Evolutionary conservation across 2,797 vertebrate species (phyloP).

Genomic region (Hydrolagus colliei): DNA sequence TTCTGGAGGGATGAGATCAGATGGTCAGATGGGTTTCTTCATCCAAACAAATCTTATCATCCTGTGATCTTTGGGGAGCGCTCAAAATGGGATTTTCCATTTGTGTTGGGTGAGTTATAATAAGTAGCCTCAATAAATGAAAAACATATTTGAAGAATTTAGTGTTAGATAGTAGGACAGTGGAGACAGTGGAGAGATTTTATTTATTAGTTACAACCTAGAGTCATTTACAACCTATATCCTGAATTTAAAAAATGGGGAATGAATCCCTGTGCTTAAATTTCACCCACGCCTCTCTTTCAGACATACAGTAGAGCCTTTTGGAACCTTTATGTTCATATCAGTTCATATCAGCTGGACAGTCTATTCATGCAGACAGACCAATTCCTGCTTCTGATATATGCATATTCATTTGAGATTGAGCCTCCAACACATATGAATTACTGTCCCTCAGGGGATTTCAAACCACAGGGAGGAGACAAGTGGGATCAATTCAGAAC

Average conservation of each 20-base stretch:
- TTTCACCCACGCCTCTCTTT: neutral
- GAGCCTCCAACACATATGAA: neutral
- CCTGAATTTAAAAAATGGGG: neutral
- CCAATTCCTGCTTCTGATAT: neutral
- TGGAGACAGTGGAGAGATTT: neutral
- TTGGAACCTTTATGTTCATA: neutral
- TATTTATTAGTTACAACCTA: no score
- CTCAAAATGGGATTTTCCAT: neutral
- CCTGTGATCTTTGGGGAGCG: neutral
- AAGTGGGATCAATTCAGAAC: neutral
- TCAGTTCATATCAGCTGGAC: neutral
- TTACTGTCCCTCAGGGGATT: neutral
- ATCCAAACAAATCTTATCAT: neutral
- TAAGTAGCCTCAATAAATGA: neutral
- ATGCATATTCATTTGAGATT: neutral
- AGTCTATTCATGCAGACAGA: neutral
- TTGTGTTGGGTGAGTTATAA: neutral
- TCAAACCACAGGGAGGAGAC: neutral
- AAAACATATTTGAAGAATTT: neutral
- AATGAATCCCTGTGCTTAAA: neutral
- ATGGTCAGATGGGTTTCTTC: neutral
- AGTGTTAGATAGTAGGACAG: neutral
- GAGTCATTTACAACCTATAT: neutral
- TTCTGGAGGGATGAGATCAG: neutral
- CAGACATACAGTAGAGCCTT: neutral